phyloP scores from a whole-genome alignment of 2,797 vertebrate species.

The Gobio occitaniae region DNA sequence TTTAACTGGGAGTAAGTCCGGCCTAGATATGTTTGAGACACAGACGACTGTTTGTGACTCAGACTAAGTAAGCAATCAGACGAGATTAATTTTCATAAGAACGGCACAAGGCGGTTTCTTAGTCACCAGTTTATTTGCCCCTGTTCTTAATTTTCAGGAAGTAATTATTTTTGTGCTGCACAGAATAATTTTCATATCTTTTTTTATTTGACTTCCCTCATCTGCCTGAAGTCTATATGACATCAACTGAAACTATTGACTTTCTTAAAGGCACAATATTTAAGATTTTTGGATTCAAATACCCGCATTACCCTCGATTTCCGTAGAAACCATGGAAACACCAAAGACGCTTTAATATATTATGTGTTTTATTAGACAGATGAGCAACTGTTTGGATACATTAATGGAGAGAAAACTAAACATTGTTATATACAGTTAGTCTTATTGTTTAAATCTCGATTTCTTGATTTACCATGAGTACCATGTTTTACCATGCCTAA shows the following conservation, averaged over 20 bases:
- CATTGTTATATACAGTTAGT: too few relatives aligned
- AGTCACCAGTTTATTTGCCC: constrained; percentile 16
- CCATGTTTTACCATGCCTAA: too few relatives aligned
- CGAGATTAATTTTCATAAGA: constrained; percentile 64
- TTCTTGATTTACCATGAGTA: too few relatives aligned
- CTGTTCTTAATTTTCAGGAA: neutral
- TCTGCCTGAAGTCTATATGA: neutral
- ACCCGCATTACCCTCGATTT: too few relatives aligned
- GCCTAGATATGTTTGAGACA: constrained; percentile 24
- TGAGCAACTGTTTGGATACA: too few relatives aligned
- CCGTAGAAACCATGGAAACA: too few relatives aligned
- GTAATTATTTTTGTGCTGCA: neutral
- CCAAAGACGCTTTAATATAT: too few relatives aligned
- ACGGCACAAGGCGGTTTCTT: neutral
- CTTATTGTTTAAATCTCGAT: too few relatives aligned
- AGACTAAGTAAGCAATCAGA: constrained; percentile 62
- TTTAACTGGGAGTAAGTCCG: constrained; percentile 3
- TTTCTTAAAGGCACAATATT: too few relatives aligned
- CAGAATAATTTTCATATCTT: neutral
- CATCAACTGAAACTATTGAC: neutral
- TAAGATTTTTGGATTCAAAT: too few relatives aligned
- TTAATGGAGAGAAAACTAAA: too few relatives aligned
- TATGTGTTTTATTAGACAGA: too few relatives aligned
- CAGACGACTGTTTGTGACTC: constrained; percentile 39
- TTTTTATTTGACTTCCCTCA: neutral